These are phyloP conservation scores for Zaprionus nigranus DNA, from an alignment of 1,140 invertebrate genomes.

Conservation along the genomic window DNA sequence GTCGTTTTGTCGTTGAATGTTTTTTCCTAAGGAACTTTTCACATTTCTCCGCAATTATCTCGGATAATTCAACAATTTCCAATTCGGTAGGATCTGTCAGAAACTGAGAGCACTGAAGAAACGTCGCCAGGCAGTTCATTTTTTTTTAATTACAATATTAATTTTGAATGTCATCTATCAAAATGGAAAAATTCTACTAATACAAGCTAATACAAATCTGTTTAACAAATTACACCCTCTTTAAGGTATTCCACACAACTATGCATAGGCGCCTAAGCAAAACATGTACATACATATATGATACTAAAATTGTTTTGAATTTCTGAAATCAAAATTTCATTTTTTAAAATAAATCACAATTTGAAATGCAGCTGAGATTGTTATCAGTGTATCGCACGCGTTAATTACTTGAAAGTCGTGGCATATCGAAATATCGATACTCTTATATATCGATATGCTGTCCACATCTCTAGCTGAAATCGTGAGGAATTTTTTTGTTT, in stretches of 20 bases:
- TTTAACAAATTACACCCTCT: not conserved
- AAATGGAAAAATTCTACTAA: not conserved
- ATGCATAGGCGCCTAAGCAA: not conserved
- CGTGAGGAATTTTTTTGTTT: slow-evolving; percentile 51
- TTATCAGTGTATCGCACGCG: slow-evolving; percentile 8
- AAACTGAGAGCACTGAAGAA: slow-evolving; percentile 36
- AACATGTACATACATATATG: not conserved
- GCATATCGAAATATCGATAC: slow-evolving; percentile 11
- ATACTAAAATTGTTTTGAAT: not conserved
- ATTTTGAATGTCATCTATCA: not conserved
- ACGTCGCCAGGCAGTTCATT: slow-evolving; percentile 36
- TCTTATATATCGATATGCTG: slow-evolving; percentile 19
- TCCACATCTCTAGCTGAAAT: slow-evolving; percentile 41
- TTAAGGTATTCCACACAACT: not conserved
- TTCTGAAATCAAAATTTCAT: slow-evolving; percentile 5
- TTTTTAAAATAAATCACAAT: not conserved
- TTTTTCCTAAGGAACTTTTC: slow-evolving; percentile 27
- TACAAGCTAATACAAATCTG: not conserved
- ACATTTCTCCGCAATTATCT: slow-evolving; percentile 27
- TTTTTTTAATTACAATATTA: slow-evolving; percentile 6
- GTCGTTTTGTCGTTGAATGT: not conserved
- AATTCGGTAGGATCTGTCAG: slow-evolving; percentile 37
- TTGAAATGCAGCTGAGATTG: slow-evolving; percentile 2
- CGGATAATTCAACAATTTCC: slow-evolving; percentile 32
- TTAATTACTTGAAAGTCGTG: not conserved